Evolutionary conservation across 2,888 invertebrate species (phyloP), one percentile per base, ranked within the genome.

Genomic region (Acronicta psi): DNA sequence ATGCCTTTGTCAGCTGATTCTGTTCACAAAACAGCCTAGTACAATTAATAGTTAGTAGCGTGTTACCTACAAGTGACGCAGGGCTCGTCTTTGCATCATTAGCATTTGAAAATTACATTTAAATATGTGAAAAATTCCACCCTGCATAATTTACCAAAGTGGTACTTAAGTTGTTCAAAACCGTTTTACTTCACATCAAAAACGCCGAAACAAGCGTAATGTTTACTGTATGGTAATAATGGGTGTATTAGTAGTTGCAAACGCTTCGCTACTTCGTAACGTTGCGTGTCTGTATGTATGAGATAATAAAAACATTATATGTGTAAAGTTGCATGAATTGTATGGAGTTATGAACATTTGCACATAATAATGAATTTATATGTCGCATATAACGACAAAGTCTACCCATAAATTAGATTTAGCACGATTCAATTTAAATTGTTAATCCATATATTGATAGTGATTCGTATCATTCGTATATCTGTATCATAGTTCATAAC

Each of bases 241-340:
- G 29, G 34, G 34, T 42, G 41, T 67, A 34, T n/a, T 31, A 18
- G 17, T 25, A 29, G 14, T 9, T 8, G 20, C 47, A 29, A 42
- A 49, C 23, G 20, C 58, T 38, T 17, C 25, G 53, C 41, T 53
- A 46, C 37, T 38, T 42, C 7, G 23, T n/a, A 23, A 36, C 13
- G 20, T 36, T 40, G 47, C 43, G 25, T 45, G 41, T 57, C 7
- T 20, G 29, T 29, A 29, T 29, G 29, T 11, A 14, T 23, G 53
- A 37, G 42, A 51, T 68, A 58, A 69, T 69, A 51, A 41, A 67
- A 53, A 47, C 58, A 63, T 67, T 58, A 63, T 38, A 34, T 56
- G n/a, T n/a, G n/a, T n/a, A n/a, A n/a, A n/a, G n/a, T n/a, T 44
- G 62, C 41, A 36, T 51, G 44, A 36, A 40, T n/a, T n/a, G 29